Conservation (phyloP, 1,140 invertebrate species). For the Drosophila erecta region DNA sequence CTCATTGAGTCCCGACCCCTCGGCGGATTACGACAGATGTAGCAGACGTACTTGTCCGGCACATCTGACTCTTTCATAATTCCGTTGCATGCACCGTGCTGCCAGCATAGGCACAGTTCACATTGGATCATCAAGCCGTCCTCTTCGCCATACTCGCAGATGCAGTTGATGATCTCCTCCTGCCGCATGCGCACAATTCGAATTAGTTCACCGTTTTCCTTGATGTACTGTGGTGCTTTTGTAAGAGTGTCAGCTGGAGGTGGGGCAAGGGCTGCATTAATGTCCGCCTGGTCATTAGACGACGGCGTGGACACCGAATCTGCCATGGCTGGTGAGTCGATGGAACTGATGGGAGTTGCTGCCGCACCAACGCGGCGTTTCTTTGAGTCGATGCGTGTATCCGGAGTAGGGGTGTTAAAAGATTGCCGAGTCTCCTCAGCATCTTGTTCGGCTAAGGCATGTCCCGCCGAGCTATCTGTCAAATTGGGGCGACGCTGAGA, state of each 20-base stretch:
- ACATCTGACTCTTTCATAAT: slow-evolving; percentile 92
- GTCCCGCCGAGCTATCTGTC: not conserved
- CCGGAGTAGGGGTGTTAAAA: slow-evolving; percentile 52
- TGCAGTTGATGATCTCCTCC: slow-evolving; percentile 95
- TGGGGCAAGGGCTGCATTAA: slow-evolving; percentile 61
- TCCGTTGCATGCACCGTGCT: slow-evolving; percentile 95
- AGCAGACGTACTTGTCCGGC: slow-evolving; percentile 95
- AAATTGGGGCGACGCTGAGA: slow-evolving; percentile 55
- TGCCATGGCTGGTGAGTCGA: slow-evolving; percentile 54
- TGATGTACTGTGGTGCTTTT: slow-evolving; percentile 82
- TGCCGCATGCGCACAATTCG: slow-evolving; percentile 89
- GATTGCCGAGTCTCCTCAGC: slow-evolving; percentile 59
- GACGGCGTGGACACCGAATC: slow-evolving; percentile 63
- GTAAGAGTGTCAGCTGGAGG: slow-evolving; percentile 29
- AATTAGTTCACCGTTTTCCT: slow-evolving; percentile 87
- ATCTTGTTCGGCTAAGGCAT: slow-evolving; percentile 24
- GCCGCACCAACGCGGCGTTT: slow-evolving; percentile 53
- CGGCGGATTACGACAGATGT: slow-evolving; percentile 92
- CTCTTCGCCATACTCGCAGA: slow-evolving; percentile 92
- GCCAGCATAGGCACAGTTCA: slow-evolving; percentile 97
- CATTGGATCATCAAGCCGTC: slow-evolving; percentile 98
- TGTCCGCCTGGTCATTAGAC: slow-evolving; percentile 59
- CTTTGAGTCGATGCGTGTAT: slow-evolving; percentile 45
- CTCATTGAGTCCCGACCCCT: slow-evolving; percentile 89
- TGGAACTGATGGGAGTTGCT: slow-evolving; percentile 49